phyloP scores from a whole-genome alignment of 2,113 vertebrate genomes.

The Ameiurus melas region DNA sequence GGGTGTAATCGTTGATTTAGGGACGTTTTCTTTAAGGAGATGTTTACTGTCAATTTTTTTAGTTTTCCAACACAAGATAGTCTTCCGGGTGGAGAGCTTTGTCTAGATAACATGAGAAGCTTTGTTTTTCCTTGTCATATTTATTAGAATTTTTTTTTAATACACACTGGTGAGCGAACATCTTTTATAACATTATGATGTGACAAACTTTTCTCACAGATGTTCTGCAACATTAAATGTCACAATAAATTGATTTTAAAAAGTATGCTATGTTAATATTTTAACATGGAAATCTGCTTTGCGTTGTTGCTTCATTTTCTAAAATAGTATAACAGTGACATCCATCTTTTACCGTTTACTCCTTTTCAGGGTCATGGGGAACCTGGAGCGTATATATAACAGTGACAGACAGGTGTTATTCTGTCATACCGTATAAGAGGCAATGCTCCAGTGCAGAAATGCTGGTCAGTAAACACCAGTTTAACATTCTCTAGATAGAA shows the following conservation, averaged over 20 bases:
- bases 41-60: not conserved
- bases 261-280: too few relatives aligned
- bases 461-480: not conserved
- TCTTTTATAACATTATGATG: too few relatives aligned
- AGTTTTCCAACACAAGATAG: not conserved
- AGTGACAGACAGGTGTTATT: not conserved
- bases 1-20: too few relatives aligned
- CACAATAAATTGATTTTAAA: too few relatives aligned
- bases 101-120: not conserved
- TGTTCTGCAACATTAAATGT: too few relatives aligned
- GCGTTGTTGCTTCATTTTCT: not conserved
- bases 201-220: too few relatives aligned
- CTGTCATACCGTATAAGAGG: not conserved
- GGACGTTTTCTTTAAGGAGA: too few relatives aligned
- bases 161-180: too few relatives aligned
- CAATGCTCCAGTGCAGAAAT: not conserved
- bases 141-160: not conserved
- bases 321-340: not conserved
- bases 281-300: not conserved
- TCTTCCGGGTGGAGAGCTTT: not conserved
- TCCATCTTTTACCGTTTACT: too few relatives aligned
- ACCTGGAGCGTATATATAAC: too few relatives aligned
- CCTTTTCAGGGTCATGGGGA: too few relatives aligned
- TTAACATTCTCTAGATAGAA: not conserved
- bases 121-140: not conserved